Base-by-base conservation (phyloP, 1,140 invertebrate species). In the Ctenoplectra terminalis region DNA sequence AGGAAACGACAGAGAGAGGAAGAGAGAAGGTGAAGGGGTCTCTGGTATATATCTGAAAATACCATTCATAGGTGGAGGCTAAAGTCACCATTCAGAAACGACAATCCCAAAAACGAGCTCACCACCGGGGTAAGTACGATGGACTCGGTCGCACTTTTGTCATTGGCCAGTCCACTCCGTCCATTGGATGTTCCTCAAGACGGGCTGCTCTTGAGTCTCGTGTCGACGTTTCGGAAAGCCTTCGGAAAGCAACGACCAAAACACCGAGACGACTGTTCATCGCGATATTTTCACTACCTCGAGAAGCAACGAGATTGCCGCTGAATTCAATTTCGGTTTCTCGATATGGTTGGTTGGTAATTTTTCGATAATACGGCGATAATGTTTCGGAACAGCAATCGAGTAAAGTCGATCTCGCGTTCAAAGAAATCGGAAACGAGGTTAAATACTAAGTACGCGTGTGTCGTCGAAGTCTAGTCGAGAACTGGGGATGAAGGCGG, bases 1-100 rank as follows among this genome's bases (percentile, higher is more conserved):
- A 50, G n/a, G 23, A 17, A 43, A 50, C n/a, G 34, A 56, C 3
- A n/a, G 34, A 13, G 20, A 9, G 34, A 37, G 20, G 60, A 48
- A 40, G 31, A 66, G 37, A 63, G 61, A 64, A 34, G 58, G 31
- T 9, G 43, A 56, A 48, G 61, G 61, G 80, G 76, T 80, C 56
- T 73, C 43, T n/a, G 67, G 48, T 81, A 60, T 75, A 70, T 70
- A 73, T 84, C 73, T 81, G 71, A 78, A 87, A 87, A 87, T 83
- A 70, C 82, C 82, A 84, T 84, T 84, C 82, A 84, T 84, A 81
- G 67, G 50, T 73, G 60, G 48, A 58, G 73, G 67, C 84, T 77
- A 61, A 87, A 86, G 85, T 87, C 75, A 76, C 86, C 82, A 87
- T 87, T 87, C 76, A 87, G 76, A 84, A 77, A 64, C 85, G 72